Evolutionary conservation across 2,797 vertebrate species (phyloP).

Genomic region (Hypotaenidia okinawae): DNA sequence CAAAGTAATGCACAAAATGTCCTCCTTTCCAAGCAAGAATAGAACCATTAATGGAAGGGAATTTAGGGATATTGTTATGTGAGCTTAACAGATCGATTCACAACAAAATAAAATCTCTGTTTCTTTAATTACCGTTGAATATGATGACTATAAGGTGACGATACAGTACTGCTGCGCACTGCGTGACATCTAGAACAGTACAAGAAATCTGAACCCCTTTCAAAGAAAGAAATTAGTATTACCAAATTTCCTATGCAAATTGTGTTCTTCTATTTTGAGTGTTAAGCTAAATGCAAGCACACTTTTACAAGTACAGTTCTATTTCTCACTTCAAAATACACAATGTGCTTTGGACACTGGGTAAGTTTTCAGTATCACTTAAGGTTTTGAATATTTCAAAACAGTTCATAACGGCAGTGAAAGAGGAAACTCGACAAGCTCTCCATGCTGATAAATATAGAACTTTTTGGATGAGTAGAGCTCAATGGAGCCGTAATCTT

Average conservation of each 20-base stretch:
- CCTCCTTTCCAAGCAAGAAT: constrained; percentile 76
- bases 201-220: neutral
- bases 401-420: constrained; percentile 41
- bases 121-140: constrained; percentile 48
- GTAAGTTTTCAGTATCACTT: constrained; percentile 57
- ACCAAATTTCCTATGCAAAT: neutral
- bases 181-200: neutral
- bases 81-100: constrained; percentile 37
- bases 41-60: constrained; percentile 76
- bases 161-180: neutral
- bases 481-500: constrained; percentile 47
- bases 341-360: constrained; percentile 40
- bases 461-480: constrained; percentile 59
- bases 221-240: neutral
- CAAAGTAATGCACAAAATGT: constrained; percentile 86
- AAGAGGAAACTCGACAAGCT: constrained; percentile 51
- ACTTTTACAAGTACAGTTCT: constrained; percentile 47
- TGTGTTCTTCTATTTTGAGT: constrained; percentile 30
- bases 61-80: constrained; percentile 19
- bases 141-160: neutral
- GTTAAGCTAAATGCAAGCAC: constrained; percentile 26
- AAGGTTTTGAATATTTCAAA: constrained; percentile 65
- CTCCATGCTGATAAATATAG: constrained; percentile 59
- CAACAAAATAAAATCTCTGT: constrained; percentile 17
- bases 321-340: constrained; percentile 62